Percentiles rank a stretch among this genome's conserved stretches.
Evolutionary conservation across 2,888 invertebrate genomes (phyloP).

Genomic region (Mesorhabditis sp.): DNA sequence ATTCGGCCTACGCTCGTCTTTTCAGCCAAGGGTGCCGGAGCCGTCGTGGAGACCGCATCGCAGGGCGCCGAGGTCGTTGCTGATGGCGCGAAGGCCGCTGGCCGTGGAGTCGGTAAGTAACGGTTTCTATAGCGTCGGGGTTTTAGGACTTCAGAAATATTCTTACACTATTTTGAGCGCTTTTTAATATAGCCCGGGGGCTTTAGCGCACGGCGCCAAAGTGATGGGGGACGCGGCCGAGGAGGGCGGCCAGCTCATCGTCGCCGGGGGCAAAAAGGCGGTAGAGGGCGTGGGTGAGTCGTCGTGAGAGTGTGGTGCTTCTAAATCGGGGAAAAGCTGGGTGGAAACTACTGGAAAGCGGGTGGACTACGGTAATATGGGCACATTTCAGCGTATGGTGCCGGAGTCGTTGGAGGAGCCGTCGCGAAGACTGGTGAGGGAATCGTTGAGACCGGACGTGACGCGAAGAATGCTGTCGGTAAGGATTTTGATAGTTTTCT

Average conservation of each 20-base stretch:
- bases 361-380: neutral
- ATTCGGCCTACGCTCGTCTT: neutral
- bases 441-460: neutral
- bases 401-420: neutral
- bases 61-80: neutral
- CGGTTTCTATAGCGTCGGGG: neutral
- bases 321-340: no score
- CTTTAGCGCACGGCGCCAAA: neutral
- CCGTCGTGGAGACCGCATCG: neutral
- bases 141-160: no score
- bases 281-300: neutral
- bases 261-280: neutral
- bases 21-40: neutral
- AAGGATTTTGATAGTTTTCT: neutral
- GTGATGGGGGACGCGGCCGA: conserved; percentile 1
- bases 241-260: neutral
- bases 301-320: no score
- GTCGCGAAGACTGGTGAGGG: conserved; percentile 5
- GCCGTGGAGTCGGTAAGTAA: conserved; percentile 3
- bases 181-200: neutral
- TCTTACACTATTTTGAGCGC: no score
- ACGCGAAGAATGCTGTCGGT: conserved; percentile 6
- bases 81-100: conserved; percentile 5
- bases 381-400: neutral
- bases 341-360: no score